phyloP scores from a whole-genome alignment of 2,888 invertebrate genomes.

The Nymphalis urticae region DNA sequence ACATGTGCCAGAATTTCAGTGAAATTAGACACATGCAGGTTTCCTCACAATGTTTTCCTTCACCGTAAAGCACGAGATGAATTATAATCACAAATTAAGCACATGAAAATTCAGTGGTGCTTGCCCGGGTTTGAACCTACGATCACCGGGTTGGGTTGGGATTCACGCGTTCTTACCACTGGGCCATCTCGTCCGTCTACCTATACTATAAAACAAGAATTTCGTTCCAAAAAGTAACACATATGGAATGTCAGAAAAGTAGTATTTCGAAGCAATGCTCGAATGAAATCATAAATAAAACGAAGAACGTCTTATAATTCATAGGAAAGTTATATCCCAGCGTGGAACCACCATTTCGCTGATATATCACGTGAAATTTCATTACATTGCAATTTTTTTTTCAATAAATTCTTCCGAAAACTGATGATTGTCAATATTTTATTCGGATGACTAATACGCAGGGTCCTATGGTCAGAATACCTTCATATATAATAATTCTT shows the following conservation, averaged over 20 bases:
- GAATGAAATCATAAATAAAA: slow-evolving; percentile 21
- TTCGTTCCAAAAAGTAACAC: too few species aligned
- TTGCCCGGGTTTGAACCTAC: too few species aligned
- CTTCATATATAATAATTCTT: slow-evolving; percentile 6
- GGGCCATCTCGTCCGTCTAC: too few species aligned
- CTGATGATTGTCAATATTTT: slow-evolving; percentile 26
- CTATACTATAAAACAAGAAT: too few species aligned
- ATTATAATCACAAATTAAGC: too few species aligned
- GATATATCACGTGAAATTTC: slow-evolving; percentile 26
- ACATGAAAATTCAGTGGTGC: too few species aligned
- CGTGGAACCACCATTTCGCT: slow-evolving; percentile 9
- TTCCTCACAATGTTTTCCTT: too few species aligned
- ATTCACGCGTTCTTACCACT: too few species aligned
- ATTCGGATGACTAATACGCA: slow-evolving; percentile 17
- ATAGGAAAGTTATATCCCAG: slow-evolving; percentile 14
- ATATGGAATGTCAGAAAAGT: background rate
- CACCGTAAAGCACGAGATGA: too few species aligned
- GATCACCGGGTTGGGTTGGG: too few species aligned
- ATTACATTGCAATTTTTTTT: slow-evolving; percentile 22
- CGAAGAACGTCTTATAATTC: slow-evolving; percentile 15
- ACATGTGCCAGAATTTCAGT: too few species aligned
- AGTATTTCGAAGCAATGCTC: background rate
- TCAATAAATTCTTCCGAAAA: slow-evolving; percentile 18
- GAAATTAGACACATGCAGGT: too few species aligned
- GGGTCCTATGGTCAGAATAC: background rate